These are phyloP conservation scores for Lethocerus indicus DNA, from an alignment of 1,140 invertebrate species.

Conservation along the genomic window DNA sequence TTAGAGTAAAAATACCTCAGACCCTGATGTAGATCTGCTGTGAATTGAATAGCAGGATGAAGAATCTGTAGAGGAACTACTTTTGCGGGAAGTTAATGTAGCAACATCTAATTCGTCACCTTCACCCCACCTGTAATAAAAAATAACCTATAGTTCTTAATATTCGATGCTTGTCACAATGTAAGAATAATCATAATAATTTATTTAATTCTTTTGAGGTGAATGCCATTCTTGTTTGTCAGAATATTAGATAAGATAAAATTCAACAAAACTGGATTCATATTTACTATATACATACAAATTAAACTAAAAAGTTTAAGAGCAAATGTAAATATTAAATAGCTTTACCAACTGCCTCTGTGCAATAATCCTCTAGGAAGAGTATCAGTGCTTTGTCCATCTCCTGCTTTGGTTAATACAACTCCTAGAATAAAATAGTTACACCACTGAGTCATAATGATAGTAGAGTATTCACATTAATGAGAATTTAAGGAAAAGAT, in stretches of 20 bases:
- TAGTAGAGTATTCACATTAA: too few relatives aligned
- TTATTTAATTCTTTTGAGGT: too few relatives aligned
- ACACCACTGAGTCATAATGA: too few relatives aligned
- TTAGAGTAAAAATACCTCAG: slow-evolving; percentile 17
- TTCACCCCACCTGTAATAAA: slow-evolving; percentile 15
- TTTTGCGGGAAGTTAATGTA: slow-evolving; percentile 29
- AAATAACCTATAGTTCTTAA: neutral
- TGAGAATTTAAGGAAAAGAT: too few relatives aligned
- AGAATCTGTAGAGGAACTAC: slow-evolving; percentile 41
- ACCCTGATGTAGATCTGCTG: slow-evolving; percentile 32
- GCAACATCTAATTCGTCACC: slow-evolving; percentile 13
- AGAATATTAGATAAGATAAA: too few relatives aligned
- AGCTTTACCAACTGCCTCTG: slow-evolving; percentile 16
- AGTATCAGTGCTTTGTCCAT: slow-evolving; percentile 8
- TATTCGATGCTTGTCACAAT: neutral
- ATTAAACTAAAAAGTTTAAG: too few relatives aligned
- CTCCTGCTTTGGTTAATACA: slow-evolving; percentile 10
- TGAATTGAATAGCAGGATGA: slow-evolving; percentile 38
- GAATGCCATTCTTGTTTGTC: too few relatives aligned
- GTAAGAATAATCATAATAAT: too few relatives aligned
- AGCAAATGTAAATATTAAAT: too few relatives aligned
- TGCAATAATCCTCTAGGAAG: slow-evolving; percentile 7
- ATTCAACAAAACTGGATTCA: too few relatives aligned
- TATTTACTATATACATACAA: too few relatives aligned
- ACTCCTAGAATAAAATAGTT: slow-evolving; percentile 8